Conservation (phyloP, 1,140 invertebrate species). For the Muscidifurax raptorellus region DNA sequence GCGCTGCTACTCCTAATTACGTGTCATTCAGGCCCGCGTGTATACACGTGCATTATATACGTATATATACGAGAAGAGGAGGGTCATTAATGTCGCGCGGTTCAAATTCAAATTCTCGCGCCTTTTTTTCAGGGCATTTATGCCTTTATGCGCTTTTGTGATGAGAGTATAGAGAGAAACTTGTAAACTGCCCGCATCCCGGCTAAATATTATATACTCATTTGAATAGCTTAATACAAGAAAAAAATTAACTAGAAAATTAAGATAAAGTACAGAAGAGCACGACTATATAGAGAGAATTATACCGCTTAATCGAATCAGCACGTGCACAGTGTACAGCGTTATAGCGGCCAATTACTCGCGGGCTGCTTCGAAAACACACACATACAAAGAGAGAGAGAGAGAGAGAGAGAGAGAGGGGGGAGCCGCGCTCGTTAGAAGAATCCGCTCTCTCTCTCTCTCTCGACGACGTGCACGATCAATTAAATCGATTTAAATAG, state of each 20-base stretch:
- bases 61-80: not conserved
- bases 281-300: no score
- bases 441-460: not conserved
- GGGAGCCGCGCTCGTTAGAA: not conserved
- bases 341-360: conserved; percentile 42
- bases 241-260: no score
- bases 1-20: conserved; percentile 34
- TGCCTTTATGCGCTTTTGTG: not conserved
- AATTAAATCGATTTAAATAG: conserved; percentile 49
- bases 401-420: no score
- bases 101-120: conserved; percentile 40
- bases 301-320: conserved; percentile 26
- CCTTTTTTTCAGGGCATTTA: no score
- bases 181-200: not conserved
- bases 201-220: no score
- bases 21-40: conserved; percentile 13
- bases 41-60: not conserved
- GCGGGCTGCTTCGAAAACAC: conserved; percentile 6
- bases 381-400: no score
- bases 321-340: no score
- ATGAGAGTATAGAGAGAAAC: no score
- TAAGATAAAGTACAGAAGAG: no score
- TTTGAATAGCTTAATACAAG: not conserved
- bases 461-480: not conserved
- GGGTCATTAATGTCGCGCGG: not conserved